Conservation (phyloP, 2,888 invertebrate species). For the Mycalesis mineus region DNA sequence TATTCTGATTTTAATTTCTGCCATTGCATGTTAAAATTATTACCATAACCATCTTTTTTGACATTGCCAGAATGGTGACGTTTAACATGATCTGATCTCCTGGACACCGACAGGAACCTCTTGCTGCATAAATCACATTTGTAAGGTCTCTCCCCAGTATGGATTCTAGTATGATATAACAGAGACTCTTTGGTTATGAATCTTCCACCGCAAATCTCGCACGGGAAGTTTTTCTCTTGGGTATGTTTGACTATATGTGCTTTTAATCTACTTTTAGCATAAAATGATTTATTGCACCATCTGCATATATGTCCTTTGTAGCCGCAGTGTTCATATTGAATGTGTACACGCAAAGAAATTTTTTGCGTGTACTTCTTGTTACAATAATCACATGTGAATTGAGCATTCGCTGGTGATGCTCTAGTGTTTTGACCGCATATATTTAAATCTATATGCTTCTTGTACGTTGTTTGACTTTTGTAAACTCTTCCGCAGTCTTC, state of each 20-base stretch:
- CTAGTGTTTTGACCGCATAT: conserved; percentile 49
- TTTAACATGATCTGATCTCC: conserved; percentile 54
- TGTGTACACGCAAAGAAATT: conserved; percentile 59
- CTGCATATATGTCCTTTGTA: conserved; percentile 59
- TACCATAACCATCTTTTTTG: too few species aligned
- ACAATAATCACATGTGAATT: conserved; percentile 62
- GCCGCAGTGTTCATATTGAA: conserved; percentile 62
- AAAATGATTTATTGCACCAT: conserved; percentile 64
- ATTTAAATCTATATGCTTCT: conserved; percentile 52
- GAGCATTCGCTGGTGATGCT: conserved; percentile 50
- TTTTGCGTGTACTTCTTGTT: conserved; percentile 64
- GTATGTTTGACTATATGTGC: conserved; percentile 66
- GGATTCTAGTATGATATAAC: conserved; percentile 61
- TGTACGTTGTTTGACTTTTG: conserved; percentile 53
- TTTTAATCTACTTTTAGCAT: conserved; percentile 58
- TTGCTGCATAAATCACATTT: conserved; percentile 52
- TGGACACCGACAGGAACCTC: conserved; percentile 55
- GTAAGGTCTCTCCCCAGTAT: conserved; percentile 64
- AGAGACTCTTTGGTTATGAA: conserved; percentile 63
- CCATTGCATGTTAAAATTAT: too few species aligned
- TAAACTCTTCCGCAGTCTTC: conserved; percentile 58
- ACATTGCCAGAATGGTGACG: conserved; percentile 30
- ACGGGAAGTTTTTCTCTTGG: conserved; percentile 56
- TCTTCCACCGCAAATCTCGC: conserved; percentile 50
- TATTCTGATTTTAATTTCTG: too few species aligned